Percentiles rank a stretch among this genome's conserved stretches.
These are phyloP conservation scores for Muntiacus muntjak DNA, from an alignment of 2,113 vertebrate genomes.

Conservation along the genomic window DNA sequence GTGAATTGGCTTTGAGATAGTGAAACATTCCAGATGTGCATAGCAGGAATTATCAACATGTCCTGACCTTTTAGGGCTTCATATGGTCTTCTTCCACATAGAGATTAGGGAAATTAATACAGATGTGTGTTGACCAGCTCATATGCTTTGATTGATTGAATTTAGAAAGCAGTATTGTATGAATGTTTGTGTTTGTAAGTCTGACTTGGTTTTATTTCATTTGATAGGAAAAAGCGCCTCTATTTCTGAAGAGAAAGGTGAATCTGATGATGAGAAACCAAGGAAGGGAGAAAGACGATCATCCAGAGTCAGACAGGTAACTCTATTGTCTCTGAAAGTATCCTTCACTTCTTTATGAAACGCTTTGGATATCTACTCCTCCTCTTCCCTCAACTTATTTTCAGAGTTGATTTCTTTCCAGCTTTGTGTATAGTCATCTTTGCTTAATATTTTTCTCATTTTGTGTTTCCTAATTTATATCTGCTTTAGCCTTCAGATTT, in stretches of 20 bases:
- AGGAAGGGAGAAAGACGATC: constrained; percentile 75
- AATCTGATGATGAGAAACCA: constrained; percentile 78
- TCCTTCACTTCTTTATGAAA: not conserved
- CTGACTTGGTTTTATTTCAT: constrained; percentile 44
- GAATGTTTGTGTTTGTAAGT: not conserved
- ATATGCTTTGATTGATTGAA: not conserved
- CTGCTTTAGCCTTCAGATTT: constrained; percentile 38
- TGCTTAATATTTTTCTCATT: not conserved
- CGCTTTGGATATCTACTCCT: not conserved
- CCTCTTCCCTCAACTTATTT: not conserved
- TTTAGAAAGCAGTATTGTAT: constrained; percentile 27
- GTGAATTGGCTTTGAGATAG: not conserved
- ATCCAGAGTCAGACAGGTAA: constrained; percentile 78
- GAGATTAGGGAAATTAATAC: not conserved
- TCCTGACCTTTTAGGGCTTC: not conserved
- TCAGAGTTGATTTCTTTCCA: not conserved
- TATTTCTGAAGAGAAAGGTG: constrained; percentile 75
- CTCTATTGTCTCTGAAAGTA: not conserved
- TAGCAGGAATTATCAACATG: not conserved
- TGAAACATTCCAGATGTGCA: constrained; percentile 1
- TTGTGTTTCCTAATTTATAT: not conserved
- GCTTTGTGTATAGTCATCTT: constrained; percentile 1
- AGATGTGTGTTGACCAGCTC: not conserved
- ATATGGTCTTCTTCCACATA: not conserved
- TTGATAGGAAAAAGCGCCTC: constrained; percentile 73